These are phyloP conservation scores for Notolepis coatsorum DNA, from an alignment of 2,797 vertebrate species.

Conservation along the genomic window DNA sequence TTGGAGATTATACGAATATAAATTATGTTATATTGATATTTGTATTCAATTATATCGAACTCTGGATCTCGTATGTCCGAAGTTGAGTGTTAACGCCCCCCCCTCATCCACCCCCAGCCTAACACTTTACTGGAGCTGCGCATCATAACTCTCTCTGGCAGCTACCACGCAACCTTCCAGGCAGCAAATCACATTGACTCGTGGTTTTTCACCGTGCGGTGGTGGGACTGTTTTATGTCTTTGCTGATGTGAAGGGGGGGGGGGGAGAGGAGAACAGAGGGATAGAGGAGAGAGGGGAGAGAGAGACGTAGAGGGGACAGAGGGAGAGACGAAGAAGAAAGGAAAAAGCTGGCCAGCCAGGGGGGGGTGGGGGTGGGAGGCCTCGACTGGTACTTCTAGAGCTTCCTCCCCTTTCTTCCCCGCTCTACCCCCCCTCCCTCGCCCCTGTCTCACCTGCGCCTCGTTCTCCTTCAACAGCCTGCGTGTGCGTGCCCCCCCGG, in stretches of 20 bases:
- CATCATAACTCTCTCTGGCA: conserved; percentile 10
- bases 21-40: no score
- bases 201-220: conserved; percentile 53
- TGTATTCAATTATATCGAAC: no score
- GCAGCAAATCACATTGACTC: conserved; percentile 46
- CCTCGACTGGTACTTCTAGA: conserved; percentile 53
- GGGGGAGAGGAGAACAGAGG: conserved; percentile 39
- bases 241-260: conserved; percentile 42
- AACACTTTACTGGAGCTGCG: conserved; percentile 5
- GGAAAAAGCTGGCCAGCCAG: conserved; percentile 74
- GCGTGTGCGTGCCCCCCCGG: conserved; percentile 84
- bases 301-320: conserved; percentile 65
- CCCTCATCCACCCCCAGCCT: neutral
- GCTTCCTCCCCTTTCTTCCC: conserved; percentile 75
- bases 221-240: conserved; percentile 45
- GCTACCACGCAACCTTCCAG: conserved; percentile 18
- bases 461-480: conserved; percentile 92
- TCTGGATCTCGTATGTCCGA: no score
- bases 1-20: no score
- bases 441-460: conserved; percentile 86
- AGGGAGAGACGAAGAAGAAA: conserved; percentile 78
- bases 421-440: conserved; percentile 64
- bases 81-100: neutral
- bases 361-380: neutral
- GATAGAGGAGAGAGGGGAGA: neutral